Evolutionary conservation across 2,888 invertebrate species (phyloP), one percentile per base, ranked within the genome.

Genomic region (Pristionchus maxplancki): DNA sequence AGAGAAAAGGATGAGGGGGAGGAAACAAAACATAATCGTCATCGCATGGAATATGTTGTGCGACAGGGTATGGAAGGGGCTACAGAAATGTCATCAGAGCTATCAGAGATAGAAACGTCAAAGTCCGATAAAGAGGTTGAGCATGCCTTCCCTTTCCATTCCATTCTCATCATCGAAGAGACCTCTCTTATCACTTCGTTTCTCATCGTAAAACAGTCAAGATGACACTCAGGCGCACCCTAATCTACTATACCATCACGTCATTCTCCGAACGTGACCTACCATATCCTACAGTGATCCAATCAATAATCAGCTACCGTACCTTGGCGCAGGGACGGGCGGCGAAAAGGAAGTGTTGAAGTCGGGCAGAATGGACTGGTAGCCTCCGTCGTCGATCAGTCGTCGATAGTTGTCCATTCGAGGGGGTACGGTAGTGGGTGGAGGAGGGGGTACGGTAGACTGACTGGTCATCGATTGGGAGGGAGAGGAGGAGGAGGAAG

Each of bases 401-500:
- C 37, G n/a, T 34, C 83, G 89, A 83, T 92, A 91, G 50, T 90
- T 90, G 2, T 90, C 89, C 89, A 89, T 44, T 88, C 28, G 48
- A 8, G 83, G 40, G 37, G 74, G 37, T n/a, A 67, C 67, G 88
- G 84, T 71, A 48, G 89, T 88, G 4, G 89, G 87, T 40, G 89
- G 86, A 20, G 91, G 88, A 20, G 91, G 90, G 5, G 90, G 88
- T 15, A 90, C 89, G 6, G 91, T 89, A 11, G 91, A 89, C 28
- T 83, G 83, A 20, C 81, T 89, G 85, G 85, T 64, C 44, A 48
- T 40, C 24, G 85, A 85, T 85, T 40, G 58, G 28, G 64, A 85
- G 40, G 85, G 64, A 24, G 85, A 85, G 31, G 84, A 84, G 20
- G 85, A 17, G 53, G 85, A 62, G n/a, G 40, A 62, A 15, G 82